These are phyloP conservation scores for Macrochelys suwanniensis DNA, from an alignment of 2,797 vertebrate genomes.

Conservation along the genomic window DNA sequence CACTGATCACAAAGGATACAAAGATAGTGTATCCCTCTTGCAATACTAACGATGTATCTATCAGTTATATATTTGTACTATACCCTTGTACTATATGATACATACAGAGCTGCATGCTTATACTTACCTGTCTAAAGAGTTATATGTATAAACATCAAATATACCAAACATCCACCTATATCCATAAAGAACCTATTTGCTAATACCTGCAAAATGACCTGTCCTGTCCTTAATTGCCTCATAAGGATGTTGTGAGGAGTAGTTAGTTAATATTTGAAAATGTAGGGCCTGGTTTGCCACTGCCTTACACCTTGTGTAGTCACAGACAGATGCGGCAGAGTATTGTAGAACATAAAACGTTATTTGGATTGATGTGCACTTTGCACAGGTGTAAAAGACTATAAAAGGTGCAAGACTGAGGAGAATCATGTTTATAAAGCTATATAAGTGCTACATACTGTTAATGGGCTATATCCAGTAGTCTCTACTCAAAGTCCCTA, in stretches of 20 bases:
- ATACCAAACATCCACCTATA: too few relatives aligned
- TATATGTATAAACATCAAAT: not conserved
- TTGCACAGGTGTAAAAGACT: slow-evolving; percentile 16
- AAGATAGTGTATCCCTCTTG: not conserved
- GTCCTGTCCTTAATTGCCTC: not conserved
- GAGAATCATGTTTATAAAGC: not conserved
- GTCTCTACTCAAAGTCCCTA: not conserved
- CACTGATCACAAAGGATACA: fast-evolving
- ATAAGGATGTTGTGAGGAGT: not conserved
- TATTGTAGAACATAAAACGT: not conserved
- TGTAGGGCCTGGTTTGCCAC: not conserved
- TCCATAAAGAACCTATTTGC: too few relatives aligned
- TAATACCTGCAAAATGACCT: not conserved
- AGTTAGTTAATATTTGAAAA: not conserved
- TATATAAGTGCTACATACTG: not conserved
- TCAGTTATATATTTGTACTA: not conserved
- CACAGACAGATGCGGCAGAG: not conserved
- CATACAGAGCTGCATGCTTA: fast-evolving
- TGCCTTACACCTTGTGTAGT: not conserved
- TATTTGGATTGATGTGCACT: not conserved
- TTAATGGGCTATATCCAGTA: not conserved
- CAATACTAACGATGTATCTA: not conserved
- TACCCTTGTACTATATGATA: fast-evolving
- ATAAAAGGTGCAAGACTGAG: slow-evolving; percentile 26
- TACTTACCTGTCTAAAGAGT: fast-evolving